Conservation (phyloP, 2,888 invertebrate species). For the Itoplectis maculator region DNA sequence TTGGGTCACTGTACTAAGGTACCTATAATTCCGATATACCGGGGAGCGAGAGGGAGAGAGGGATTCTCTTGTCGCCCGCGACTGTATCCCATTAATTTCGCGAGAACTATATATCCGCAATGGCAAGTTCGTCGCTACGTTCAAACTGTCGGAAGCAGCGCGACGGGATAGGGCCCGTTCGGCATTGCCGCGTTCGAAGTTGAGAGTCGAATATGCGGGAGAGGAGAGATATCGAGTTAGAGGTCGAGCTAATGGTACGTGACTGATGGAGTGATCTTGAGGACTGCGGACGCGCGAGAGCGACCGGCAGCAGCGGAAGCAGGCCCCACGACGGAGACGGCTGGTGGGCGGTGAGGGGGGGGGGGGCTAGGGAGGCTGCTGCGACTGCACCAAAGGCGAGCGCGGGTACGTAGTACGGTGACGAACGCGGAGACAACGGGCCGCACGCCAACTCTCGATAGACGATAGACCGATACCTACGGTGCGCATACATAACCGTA, state of each 20-base stretch:
- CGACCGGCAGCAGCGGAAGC: background rate
- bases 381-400: conserved; percentile 18
- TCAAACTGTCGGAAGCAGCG: conserved; percentile 26
- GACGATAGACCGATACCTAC: conserved; percentile 42
- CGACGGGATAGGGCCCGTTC: background rate
- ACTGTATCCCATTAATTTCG: conserved; percentile 22
- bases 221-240: conserved; percentile 29
- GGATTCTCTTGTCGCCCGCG: background rate
- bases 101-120: background rate
- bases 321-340: too few species aligned
- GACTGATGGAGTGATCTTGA: conserved; percentile 66
- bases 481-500: conserved; percentile 15
- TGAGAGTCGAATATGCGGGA: conserved; percentile 47
- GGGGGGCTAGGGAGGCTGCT: background rate
- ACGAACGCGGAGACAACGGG: conserved; percentile 41
- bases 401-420: too few species aligned
- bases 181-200: conserved; percentile 13
- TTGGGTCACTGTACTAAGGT: too few species aligned
- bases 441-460: conserved; percentile 34
- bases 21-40: background rate
- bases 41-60: too few species aligned
- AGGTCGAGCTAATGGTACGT: conserved; percentile 41
- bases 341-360: too few species aligned
- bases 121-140: background rate
- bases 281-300: conserved; percentile 42